Evolutionary conservation across 2,113 vertebrate genomes (phyloP).

Genomic region (Poeciliopsis retropinna): DNA sequence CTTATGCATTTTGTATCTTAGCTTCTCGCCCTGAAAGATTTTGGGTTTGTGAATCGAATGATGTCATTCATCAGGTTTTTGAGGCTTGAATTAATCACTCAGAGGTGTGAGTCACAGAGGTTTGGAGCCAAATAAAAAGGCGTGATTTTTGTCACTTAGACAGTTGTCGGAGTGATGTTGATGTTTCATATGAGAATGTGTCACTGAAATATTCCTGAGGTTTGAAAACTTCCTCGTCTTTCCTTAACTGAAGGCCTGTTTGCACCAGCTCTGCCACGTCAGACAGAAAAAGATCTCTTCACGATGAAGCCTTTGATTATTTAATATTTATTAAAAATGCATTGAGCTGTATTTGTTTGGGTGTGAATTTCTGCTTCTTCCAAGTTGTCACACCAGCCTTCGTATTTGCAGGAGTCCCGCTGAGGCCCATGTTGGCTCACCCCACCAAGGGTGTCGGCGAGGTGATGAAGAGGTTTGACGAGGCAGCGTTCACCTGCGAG

Average conservation of each 20-base stretch:
- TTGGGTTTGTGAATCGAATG: slow-evolving; percentile 33
- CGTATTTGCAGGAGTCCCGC: slow-evolving; percentile 80
- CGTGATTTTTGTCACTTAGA: slow-evolving; percentile 33
- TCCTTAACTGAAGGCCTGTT: slow-evolving; percentile 16
- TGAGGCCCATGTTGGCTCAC: slow-evolving; percentile 92
- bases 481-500: slow-evolving; percentile 90
- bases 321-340: slow-evolving; percentile 17
- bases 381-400: neutral
- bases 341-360: neutral
- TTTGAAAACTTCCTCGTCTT: neutral
- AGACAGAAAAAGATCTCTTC: neutral
- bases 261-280: neutral
- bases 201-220: slow-evolving; percentile 14
- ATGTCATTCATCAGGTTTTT: slow-evolving; percentile 39
- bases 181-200: slow-evolving; percentile 35
- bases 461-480: slow-evolving; percentile 89
- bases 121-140: slow-evolving; percentile 36
- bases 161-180: slow-evolving; percentile 44
- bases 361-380: neutral
- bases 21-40: slow-evolving; percentile 11
- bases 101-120: slow-evolving; percentile 38
- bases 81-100: slow-evolving; percentile 36
- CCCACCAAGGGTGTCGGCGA: slow-evolving; percentile 90
- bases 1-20: neutral
- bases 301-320: slow-evolving; percentile 2